Conservation (phyloP, 2,888 invertebrate genomes). For the Drosophila kanekoi region DNA sequence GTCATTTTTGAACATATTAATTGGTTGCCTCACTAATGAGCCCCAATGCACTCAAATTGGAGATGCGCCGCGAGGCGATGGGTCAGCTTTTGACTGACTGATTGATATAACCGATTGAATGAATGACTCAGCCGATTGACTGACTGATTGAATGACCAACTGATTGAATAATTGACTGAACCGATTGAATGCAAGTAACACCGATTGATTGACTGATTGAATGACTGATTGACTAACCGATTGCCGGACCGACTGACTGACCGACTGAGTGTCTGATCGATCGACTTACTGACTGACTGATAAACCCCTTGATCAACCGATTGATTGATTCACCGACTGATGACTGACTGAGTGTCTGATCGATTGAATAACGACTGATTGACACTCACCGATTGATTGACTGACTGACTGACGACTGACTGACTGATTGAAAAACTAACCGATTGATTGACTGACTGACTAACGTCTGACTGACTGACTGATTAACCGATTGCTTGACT, state of each 20-base stretch:
- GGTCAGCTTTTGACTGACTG: conserved; percentile 29
- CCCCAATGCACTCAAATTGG: conserved; percentile 32
- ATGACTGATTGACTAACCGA: background rate
- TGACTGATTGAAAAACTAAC: too few species aligned
- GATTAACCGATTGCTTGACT: conserved; percentile 18
- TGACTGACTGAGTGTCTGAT: conserved; percentile 5
- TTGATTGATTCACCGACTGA: too few species aligned
- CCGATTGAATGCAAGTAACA: too few species aligned
- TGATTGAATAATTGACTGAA: too few species aligned
- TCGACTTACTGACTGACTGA: conserved; percentile 9
- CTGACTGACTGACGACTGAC: conserved; percentile 3
- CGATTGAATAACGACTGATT: too few species aligned
- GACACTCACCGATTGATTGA: conserved; percentile 18
- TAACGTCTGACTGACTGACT: too few species aligned
- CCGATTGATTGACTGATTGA: background rate
- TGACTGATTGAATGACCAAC: too few species aligned
- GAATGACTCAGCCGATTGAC: too few species aligned
- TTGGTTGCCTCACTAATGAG: conserved; percentile 73
- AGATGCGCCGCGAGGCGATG: conserved; percentile 34
- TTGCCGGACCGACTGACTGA: conserved; percentile 14
- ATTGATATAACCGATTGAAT: too few species aligned
- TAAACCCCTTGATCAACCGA: too few species aligned
- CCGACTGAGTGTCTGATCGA: too few species aligned
- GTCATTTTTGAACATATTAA: conserved; percentile 77
- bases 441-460: conserved; percentile 5